Percentiles rank a stretch among this genome's conserved stretches.
phyloP scores from a whole-genome alignment of 2,797 vertebrate species.

The Amazona ochrocephala region DNA sequence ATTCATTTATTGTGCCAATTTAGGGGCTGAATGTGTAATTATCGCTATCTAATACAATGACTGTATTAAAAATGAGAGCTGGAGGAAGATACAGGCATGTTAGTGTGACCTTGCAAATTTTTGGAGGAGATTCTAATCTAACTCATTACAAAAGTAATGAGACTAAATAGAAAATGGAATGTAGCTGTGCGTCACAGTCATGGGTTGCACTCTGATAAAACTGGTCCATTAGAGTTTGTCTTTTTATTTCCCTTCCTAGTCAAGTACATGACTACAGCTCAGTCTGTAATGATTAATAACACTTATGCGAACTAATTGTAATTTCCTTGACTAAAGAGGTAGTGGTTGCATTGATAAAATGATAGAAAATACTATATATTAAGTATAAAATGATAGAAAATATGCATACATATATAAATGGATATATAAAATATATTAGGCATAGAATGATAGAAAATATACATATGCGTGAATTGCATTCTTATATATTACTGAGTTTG shows the following conservation, averaged over 20 bases:
- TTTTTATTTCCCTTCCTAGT: not conserved
- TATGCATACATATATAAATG: not conserved
- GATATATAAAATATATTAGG: not conserved
- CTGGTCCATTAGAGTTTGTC: not conserved
- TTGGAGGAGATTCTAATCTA: not conserved
- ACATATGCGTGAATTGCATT: not conserved
- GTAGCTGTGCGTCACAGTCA: not conserved
- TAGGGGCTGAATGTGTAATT: not conserved
- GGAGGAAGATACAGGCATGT: not conserved
- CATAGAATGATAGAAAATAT: not conserved
- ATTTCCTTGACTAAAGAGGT: not conserved
- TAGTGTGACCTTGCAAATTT: not conserved
- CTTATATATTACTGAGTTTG: not conserved
- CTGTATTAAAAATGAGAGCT: not conserved
- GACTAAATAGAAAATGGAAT: not conserved
- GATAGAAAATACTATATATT: not conserved
- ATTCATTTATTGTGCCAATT: not conserved
- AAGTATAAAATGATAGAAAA: not conserved
- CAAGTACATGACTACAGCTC: not conserved
- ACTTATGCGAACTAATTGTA: not conserved
- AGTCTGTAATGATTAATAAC: not conserved
- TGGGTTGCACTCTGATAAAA: not conserved
- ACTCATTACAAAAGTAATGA: not conserved
- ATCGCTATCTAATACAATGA: not conserved
- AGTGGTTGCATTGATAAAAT: not conserved